A percentile compares a stretch with the other conserved stretches of the same genome.
Evolutionary conservation across 2,797 vertebrate genomes (phyloP).

Genomic region (Ctenopoma multispine): DNA sequence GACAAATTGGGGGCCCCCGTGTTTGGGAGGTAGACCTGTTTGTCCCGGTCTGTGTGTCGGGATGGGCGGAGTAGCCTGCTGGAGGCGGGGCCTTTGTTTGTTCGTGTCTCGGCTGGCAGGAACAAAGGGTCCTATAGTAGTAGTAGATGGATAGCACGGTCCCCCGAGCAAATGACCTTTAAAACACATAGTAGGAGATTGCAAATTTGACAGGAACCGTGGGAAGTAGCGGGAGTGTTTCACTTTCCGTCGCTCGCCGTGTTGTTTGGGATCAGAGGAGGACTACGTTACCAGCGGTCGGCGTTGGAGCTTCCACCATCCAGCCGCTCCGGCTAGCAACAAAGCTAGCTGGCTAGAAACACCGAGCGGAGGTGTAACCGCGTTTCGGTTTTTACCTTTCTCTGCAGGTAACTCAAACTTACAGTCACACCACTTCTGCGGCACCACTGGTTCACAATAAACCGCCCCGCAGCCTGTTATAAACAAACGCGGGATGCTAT

Average conservation of each 20-base stretch:
- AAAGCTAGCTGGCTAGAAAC: slow-evolving; percentile 72
- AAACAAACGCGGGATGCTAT: neutral
- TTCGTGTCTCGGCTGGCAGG: slow-evolving; percentile 78
- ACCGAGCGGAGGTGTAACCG: slow-evolving; percentile 74
- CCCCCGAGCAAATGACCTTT: slow-evolving; percentile 43
- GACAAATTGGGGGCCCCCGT: slow-evolving; percentile 39
- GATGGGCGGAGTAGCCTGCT: slow-evolving; percentile 70
- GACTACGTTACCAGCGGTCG: slow-evolving; percentile 28
- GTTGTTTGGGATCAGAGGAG: slow-evolving; percentile 33
- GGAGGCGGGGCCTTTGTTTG: slow-evolving; percentile 79
- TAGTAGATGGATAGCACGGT: slow-evolving; percentile 45
- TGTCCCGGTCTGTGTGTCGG: slow-evolving; percentile 50
- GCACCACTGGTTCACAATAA: neutral
- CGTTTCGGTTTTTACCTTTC: slow-evolving; percentile 74
- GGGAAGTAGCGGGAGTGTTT: slow-evolving; percentile 1
- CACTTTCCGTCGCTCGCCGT: slow-evolving; percentile 21
- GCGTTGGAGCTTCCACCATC: slow-evolving; percentile 59
- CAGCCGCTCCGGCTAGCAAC: slow-evolving; percentile 74
- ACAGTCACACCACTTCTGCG: neutral
- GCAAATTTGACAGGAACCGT: slow-evolving; percentile 12
- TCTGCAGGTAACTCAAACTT: slow-evolving; percentile 77
- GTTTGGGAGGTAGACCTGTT: slow-evolving; percentile 27
- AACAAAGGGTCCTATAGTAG: slow-evolving; percentile 82
- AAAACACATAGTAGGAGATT: slow-evolving; percentile 16
- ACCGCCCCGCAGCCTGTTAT: neutral